Base-by-base conservation (phyloP, 2,888 invertebrate genomes). In the Rhodophaea formosa region DNA sequence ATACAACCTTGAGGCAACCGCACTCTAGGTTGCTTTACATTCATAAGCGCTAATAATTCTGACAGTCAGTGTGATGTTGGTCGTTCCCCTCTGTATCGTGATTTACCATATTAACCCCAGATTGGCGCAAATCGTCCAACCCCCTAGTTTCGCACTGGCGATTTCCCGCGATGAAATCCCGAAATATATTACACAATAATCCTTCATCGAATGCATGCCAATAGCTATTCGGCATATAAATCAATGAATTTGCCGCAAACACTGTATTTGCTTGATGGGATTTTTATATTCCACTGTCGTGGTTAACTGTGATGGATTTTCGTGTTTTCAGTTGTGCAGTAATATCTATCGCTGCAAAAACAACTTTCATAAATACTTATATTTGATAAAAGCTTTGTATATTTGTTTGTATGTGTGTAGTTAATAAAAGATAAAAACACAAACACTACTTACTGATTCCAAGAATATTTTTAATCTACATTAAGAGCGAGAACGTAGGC, bases 211-310 rank as follows among this genome's bases (percentile, higher is more conserved):
- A 45, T 55, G 54, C 54, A 55, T 45, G 45, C 54, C 54, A 55
- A 55, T 55, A 45, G 54, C 45, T 45, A 55, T 55, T 55, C 54
- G 45, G 54, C 54, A 55, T 55, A 55, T 55, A 55, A 55, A 55
- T 55, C 45, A 55, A 55, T 55, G 54, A 55, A 55, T 55, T 55
- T 55, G 45, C 54, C 45, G 54, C 54, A 55, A 55, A 55, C 54
- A 55, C 44, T 55, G 54, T 51, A 51, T 55, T 55, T 55, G 46
- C 30, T 55, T 45, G 54, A 55, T 55, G 45, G 30, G 32, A 17
- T 55, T 55, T 39, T 55, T 55, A 55, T 54, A 54, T 55, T 45
- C 54, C 54, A 45, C 45, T 35, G 45, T 35, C 45, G 35, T 17
- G 54, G 54, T 55, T 55, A 55, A 45, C 45, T 55, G 30, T 45